Conservation (phyloP, 2,888 invertebrate genomes). For the Emmelina monodactyla region DNA sequence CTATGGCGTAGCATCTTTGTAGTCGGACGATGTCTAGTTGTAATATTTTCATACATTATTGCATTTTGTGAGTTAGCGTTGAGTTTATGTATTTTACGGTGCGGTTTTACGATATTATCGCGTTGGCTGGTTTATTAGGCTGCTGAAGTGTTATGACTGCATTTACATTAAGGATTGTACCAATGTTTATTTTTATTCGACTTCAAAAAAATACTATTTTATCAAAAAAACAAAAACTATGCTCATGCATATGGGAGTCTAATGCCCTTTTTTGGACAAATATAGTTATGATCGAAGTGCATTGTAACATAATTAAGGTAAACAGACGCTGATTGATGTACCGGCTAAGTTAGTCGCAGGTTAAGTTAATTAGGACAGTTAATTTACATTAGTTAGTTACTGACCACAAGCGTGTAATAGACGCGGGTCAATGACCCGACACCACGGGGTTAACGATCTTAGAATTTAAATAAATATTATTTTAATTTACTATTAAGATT, state of each 20-base stretch:
- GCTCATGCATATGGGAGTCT: too few species aligned
- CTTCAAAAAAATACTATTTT: too few species aligned
- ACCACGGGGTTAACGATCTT: not conserved
- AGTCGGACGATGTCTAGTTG: too few species aligned
- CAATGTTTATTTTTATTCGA: too few species aligned
- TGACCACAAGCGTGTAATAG: not conserved
- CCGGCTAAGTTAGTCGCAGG: too few species aligned
- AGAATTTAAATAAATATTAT: too few species aligned
- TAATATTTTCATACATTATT: not conserved
- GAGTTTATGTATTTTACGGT: not conserved
- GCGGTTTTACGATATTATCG: not conserved
- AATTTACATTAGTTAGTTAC: constrained; percentile 1
- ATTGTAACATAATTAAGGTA: too few species aligned
- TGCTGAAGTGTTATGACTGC: not conserved
- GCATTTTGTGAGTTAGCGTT: not conserved
- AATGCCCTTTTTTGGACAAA: too few species aligned
- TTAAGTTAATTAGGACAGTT: constrained; percentile 1
- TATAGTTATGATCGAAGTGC: too few species aligned
- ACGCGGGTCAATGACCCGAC: not conserved
- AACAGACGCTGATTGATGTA: too few species aligned
- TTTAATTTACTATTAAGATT: too few species aligned
- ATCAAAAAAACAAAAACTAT: too few species aligned
- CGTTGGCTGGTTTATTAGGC: not conserved
- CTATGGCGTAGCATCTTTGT: constrained; percentile 22
- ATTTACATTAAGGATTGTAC: constrained; percentile 1